Base-by-base conservation (phyloP, 2,888 invertebrate species). In the Taenaris catops region DNA sequence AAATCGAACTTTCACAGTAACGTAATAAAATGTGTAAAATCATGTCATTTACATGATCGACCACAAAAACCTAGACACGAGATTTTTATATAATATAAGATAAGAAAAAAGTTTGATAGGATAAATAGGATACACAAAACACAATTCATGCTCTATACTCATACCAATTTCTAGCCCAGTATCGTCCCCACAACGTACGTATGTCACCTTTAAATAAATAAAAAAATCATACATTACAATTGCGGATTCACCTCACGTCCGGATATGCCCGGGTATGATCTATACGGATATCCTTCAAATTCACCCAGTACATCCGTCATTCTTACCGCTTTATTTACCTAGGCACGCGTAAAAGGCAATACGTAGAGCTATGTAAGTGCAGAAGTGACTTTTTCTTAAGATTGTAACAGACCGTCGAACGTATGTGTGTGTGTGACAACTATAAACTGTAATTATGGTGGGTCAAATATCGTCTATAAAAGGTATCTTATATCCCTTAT, bases 241-340 rank as follows among this genome's bases (percentile, higher is more conserved):
- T 38, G 25, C 25, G 31, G 34, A 55, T 51, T 55, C 55, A 19
- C 14, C 40, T 55, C 55, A 57, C 55, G 57, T 51, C 41, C 29
- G 35, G 23, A 31, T 39, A 24, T 32, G 32, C 32, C 38, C 44
- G 41, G 41, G 49, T 43, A 53, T 49, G 53, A 55, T 54, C 53
- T 51, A 51, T 49, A 45, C 38, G 53, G 49, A 51, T 63, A 71
- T 68, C 69, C 72, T 69, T 72, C 72, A 72, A 72, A 71, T 59
- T 46, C 54, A 55, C 53, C 54, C 58, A 28, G 37, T 39, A 59
- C 72, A 76, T 79, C 64, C 72, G 71, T 79, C 79, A 79, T 73
- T 71, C 76, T 78, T 75, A 72, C 64, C 66, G 60, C 51, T 63
- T 62, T 76, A 76, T 78, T 79, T 78, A 78, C 78, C 74, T 79